phyloP scores from a whole-genome alignment of 2,888 invertebrate species.

The Hymenopus coronatus region DNA sequence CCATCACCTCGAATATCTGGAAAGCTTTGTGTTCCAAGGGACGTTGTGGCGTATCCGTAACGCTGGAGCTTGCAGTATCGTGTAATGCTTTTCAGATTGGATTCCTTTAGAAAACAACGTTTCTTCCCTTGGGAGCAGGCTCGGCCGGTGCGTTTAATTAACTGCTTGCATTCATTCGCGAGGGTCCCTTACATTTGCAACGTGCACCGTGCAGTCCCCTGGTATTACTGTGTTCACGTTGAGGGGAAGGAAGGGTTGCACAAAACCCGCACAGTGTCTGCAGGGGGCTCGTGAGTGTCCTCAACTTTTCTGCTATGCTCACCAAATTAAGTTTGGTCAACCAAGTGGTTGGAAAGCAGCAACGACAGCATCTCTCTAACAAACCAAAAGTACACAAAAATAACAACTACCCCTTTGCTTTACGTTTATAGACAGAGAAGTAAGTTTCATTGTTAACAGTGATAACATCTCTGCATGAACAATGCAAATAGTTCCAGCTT shows the following conservation, averaged over 20 bases:
- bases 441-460: too few relatives aligned
- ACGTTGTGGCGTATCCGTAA: not conserved
- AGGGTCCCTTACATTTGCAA: not conserved
- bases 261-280: not conserved
- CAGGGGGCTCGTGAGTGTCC: not conserved
- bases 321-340: too few relatives aligned
- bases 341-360: too few relatives aligned
- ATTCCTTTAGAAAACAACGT: not conserved
- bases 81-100: not conserved
- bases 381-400: too few relatives aligned
- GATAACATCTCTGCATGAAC: too few relatives aligned
- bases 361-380: too few relatives aligned
- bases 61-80: not conserved
- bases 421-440: too few relatives aligned
- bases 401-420: too few relatives aligned
- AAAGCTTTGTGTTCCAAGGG: not conserved
- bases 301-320: too few relatives aligned
- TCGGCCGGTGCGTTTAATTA: not conserved
- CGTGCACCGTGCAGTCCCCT: not conserved
- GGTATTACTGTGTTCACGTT: not conserved
- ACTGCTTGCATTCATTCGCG: not conserved
- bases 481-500: too few relatives aligned
- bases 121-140: not conserved
- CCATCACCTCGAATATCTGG: not conserved
- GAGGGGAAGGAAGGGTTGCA: not conserved